Evolutionary conservation across 2,888 invertebrate species (phyloP).

Genomic region (Drosophila sordidapex): DNA sequence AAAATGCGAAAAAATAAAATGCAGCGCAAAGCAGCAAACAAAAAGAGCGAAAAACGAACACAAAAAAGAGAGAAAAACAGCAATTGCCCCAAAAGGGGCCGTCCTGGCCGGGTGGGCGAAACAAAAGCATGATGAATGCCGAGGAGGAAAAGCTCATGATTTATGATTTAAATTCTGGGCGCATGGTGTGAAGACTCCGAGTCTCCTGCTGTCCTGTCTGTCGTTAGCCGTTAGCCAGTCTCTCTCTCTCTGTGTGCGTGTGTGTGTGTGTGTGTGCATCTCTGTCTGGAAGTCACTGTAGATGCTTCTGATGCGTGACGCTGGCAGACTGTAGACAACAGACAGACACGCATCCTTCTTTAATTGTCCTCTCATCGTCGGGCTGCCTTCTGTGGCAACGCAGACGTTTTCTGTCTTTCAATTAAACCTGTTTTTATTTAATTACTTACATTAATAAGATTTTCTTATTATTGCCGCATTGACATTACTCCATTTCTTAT

Average conservation of each 20-base stretch:
- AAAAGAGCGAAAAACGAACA: slow-evolving; percentile 30
- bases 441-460: slow-evolving; percentile 75
- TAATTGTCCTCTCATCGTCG: slow-evolving; percentile 62
- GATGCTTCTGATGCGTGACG: slow-evolving; percentile 68
- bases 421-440: slow-evolving; percentile 72
- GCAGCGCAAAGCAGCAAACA: slow-evolving; percentile 48
- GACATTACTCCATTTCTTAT: slow-evolving; percentile 4
- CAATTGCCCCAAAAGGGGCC: slow-evolving; percentile 28
- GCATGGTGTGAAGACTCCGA: slow-evolving; percentile 70
- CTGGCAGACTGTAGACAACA: slow-evolving; percentile 46
- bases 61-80: slow-evolving; percentile 31
- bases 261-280: slow-evolving; percentile 21
- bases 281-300: slow-evolving; percentile 54
- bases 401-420: slow-evolving; percentile 53
- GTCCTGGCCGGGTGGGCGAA: slow-evolving; percentile 7
- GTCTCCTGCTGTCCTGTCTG: slow-evolving; percentile 26
- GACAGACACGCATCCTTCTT: slow-evolving; percentile 65
- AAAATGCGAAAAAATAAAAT: slow-evolving; percentile 78
- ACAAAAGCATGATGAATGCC: slow-evolving; percentile 66
- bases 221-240: slow-evolving; percentile 22
- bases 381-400: slow-evolving; percentile 22
- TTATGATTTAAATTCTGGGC: slow-evolving; percentile 82
- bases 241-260: slow-evolving; percentile 9
- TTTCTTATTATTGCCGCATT: slow-evolving; percentile 58
- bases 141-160: slow-evolving; percentile 83